These are phyloP conservation scores for Dendrolimus pini DNA, from an alignment of 2,888 invertebrate genomes.

Conservation along the genomic window DNA sequence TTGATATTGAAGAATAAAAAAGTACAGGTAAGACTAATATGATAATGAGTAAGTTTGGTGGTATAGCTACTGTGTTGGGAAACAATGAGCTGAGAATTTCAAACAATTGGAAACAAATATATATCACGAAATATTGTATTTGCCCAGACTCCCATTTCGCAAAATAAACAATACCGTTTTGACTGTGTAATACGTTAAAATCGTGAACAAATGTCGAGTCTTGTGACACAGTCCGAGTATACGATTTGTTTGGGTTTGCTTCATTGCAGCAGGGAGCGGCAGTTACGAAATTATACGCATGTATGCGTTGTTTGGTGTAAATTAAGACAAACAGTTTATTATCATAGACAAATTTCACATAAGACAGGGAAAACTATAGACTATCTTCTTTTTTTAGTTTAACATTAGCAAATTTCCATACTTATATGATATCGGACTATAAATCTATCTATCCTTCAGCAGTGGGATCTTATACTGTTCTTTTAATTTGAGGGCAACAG, in stretches of 20 bases:
- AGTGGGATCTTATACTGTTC: too few relatives aligned
- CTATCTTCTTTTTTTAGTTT: neutral
- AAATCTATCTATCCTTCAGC: too few relatives aligned
- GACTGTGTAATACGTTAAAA: constrained; percentile 29
- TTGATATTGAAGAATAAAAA: too few relatives aligned
- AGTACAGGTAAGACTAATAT: constrained; percentile 4
- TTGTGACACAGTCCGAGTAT: constrained; percentile 25
- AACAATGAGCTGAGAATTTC: neutral
- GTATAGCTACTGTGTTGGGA: constrained; percentile 6
- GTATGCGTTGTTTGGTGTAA: constrained; percentile 8
- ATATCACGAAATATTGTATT: constrained; percentile 9
- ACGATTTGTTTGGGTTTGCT: constrained; percentile 30
- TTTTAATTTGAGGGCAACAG: too few relatives aligned
- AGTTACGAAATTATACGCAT: constrained; percentile 18
- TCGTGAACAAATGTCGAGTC: constrained; percentile 26
- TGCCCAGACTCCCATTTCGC: constrained; percentile 20
- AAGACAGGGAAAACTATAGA: neutral
- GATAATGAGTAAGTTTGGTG: too few relatives aligned
- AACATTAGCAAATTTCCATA: too few relatives aligned
- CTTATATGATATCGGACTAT: too few relatives aligned
- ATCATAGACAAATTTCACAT: neutral
- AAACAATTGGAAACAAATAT: neutral
- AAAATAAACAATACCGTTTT: constrained; percentile 25
- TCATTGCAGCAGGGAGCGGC: constrained; percentile 18
- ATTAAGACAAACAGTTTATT: constrained; percentile 4